Evolutionary conservation across 2,113 vertebrate species (phyloP).

Genomic region (Circaetus cinerascens): DNA sequence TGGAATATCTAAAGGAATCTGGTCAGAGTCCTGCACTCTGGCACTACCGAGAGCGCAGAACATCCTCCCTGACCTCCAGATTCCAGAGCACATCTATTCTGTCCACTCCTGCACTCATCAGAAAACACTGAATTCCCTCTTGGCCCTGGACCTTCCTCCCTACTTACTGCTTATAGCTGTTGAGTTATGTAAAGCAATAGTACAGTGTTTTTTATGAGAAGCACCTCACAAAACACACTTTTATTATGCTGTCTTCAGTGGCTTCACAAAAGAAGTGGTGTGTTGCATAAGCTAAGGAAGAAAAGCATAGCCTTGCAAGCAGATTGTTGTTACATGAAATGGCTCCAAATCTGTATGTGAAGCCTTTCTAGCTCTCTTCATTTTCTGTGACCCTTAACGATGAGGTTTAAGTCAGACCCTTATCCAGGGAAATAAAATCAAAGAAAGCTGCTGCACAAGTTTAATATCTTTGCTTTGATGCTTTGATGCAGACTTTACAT

Average conservation of each 20-base stretch:
- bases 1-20: background rate
- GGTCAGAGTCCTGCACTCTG: background rate
- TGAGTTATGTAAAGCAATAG: background rate
- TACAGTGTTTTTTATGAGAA: background rate
- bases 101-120: background rate
- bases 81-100: background rate
- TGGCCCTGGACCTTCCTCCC: background rate
- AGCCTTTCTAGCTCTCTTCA: background rate
- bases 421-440: background rate
- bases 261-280: background rate
- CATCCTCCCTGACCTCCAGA: background rate
- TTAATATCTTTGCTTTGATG: background rate
- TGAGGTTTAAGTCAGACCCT: background rate
- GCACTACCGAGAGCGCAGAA: background rate
- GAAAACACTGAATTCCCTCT: background rate
- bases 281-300: background rate
- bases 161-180: background rate
- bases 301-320: background rate
- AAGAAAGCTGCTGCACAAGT: background rate
- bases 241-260: background rate
- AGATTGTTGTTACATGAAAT: background rate
- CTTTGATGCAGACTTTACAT: background rate
- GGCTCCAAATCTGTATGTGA: background rate
- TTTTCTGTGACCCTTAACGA: slow-evolving; percentile 3
- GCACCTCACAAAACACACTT: background rate